phyloP scores from a whole-genome alignment of 2,888 invertebrate genomes.

The Margaritifera margaritifera region DNA sequence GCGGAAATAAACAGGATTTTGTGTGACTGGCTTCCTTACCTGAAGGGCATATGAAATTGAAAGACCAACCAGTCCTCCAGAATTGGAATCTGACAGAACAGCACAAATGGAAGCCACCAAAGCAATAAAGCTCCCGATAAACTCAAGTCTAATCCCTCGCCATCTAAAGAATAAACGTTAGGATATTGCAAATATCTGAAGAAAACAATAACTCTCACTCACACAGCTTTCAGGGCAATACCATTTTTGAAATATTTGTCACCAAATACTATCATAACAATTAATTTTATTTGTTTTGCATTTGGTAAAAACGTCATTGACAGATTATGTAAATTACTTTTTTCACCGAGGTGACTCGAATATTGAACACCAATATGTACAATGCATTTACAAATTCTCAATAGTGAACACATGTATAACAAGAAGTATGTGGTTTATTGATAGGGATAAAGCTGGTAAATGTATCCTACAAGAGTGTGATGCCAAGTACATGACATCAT shows the following conservation, averaged over 20 bases:
- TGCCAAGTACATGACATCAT: no score
- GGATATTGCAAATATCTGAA: neutral
- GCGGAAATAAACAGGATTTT: neutral
- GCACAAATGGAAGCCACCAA: conserved; percentile 69
- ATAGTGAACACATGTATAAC: no score
- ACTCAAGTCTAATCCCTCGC: conserved; percentile 69
- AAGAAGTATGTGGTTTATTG: no score
- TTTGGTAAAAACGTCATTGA: no score
- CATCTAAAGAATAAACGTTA: conserved; percentile 53
- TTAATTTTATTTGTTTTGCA: no score
- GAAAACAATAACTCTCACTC: neutral
- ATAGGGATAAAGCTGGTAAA: no score
- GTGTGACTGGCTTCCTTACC: conserved; percentile 35
- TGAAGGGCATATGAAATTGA: conserved; percentile 71
- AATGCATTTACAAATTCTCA: no score
- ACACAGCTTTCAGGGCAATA: neutral
- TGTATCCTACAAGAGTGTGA: no score
- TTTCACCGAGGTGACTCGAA: no score
- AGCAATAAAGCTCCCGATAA: conserved; percentile 66
- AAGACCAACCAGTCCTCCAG: conserved; percentile 67
- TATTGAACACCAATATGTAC: no score
- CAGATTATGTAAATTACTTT: no score
- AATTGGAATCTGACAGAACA: conserved; percentile 57
- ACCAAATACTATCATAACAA: no score
- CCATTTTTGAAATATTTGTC: neutral